Base-by-base conservation (phyloP, 1,140 invertebrate genomes). In the Pararge aegeria region DNA sequence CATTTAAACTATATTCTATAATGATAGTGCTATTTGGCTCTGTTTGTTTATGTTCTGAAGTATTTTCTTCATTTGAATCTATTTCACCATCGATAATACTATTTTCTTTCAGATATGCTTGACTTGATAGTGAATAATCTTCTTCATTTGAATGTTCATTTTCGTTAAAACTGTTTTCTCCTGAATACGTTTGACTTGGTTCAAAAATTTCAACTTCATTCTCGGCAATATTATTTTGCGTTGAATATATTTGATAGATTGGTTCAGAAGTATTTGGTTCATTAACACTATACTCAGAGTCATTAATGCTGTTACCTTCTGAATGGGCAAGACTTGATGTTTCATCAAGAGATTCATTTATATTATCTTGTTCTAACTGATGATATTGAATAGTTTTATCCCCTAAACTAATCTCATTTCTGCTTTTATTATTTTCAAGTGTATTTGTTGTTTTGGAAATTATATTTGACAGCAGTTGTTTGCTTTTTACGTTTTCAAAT, bases 91-190 rank as follows among this genome's bases (percentile, higher is more conserved):
- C 7, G 2, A 24, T 24, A 24, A 7, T 24, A 7, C 24, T 24
- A 24, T 24, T 24, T 24, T 24, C 3, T 24, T 24, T 7, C 7
- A 7, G 7, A 24, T 24, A 24, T 24, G 7, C 7, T 4, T 24
- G 7, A 24, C 24, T 24, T 24, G 7, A 24, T 24, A 4, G 3
- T 24, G 24, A 24, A 24, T 4, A 4, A 24, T 7, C 7, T 24
- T 24, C 24, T 24, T 24, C 24, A 24, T 24, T 24, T 24, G 7
- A 24, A 24, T 24, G 16, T 13, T 30, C 16, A 19, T 21, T 46
- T 29, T 24, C 27, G 9, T 38, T 30, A 50, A 29, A 21, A 19
- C 13, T 37, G 53, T 42, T 46, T 60, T 60, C 49, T 1, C 30
- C 27, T 57, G 24, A 46, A 34, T 27, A 9, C 10, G 27, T 27